phyloP scores from a whole-genome alignment of 2,797 vertebrate species.

The Siniperca undulata region DNA sequence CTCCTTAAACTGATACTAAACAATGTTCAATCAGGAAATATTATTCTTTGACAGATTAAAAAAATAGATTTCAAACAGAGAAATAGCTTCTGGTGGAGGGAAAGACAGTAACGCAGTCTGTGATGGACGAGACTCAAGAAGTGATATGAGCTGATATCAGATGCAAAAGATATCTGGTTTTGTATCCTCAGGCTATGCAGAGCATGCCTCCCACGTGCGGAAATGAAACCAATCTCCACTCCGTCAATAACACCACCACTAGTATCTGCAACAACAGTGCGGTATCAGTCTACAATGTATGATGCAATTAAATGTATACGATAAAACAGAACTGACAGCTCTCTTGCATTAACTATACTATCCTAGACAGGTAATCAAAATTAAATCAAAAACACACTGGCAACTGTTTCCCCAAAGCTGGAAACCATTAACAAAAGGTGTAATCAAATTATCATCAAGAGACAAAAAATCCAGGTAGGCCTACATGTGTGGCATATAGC shows the following conservation, averaged over 20 bases:
- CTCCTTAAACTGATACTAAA: constrained; percentile 40
- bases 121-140: constrained; percentile 59
- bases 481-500: neutral
- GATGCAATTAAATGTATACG: constrained; percentile 28
- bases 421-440: neutral
- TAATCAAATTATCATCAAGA: neutral
- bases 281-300: constrained; percentile 23
- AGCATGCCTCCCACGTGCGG: constrained; percentile 69
- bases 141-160: constrained; percentile 68
- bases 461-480: neutral
- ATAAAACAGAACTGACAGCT: constrained; percentile 9
- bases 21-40: neutral
- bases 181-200: constrained; percentile 56
- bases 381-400: neutral
- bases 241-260: constrained; percentile 43
- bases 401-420: neutral
- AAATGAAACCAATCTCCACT: constrained; percentile 62
- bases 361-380: neutral
- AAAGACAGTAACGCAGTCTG: constrained; percentile 35
- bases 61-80: neutral
- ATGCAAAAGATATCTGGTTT: constrained; percentile 66
- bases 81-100: constrained; percentile 22
- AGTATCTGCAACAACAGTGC: constrained; percentile 35
- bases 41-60: neutral
- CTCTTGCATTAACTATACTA: constrained; percentile 1